Evolutionary conservation across 2,797 vertebrate genomes (phyloP).

Genomic region (Carduelis carduelis): DNA sequence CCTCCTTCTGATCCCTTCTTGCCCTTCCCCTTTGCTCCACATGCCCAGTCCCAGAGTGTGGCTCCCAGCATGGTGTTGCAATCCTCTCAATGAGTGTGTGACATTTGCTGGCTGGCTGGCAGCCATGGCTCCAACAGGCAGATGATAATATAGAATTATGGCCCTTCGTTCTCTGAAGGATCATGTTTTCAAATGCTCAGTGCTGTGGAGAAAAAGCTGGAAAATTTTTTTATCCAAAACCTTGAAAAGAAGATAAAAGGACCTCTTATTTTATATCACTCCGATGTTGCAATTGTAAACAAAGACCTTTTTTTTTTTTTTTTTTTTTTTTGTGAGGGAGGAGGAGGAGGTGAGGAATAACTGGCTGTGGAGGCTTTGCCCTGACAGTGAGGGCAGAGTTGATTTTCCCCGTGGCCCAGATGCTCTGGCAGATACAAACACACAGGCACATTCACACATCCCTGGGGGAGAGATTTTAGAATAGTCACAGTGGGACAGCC

Average conservation of each 20-base stretch:
- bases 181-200: background rate
- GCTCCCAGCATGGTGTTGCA: background rate
- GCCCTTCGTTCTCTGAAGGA: background rate
- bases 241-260: background rate
- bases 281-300: background rate
- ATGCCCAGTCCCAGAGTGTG: background rate
- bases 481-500: background rate
- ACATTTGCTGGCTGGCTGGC: constrained; percentile 12
- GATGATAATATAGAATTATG: constrained; percentile 1
- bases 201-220: background rate
- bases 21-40: background rate
- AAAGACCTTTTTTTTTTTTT: background rate
- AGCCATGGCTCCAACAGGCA: background rate
- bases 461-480: background rate
- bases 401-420: background rate
- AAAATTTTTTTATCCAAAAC: background rate
- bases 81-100: background rate
- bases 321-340: background rate
- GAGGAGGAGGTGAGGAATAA: background rate
- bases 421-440: background rate
- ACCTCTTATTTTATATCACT: background rate
- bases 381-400: background rate
- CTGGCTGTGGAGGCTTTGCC: background rate
- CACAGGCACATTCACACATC: background rate
- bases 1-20: background rate